A percentile compares a stretch with the other conserved stretches of the same genome.
Evolutionary conservation across 2,797 vertebrate species (phyloP).

Genomic region (Falco concolor): DNA sequence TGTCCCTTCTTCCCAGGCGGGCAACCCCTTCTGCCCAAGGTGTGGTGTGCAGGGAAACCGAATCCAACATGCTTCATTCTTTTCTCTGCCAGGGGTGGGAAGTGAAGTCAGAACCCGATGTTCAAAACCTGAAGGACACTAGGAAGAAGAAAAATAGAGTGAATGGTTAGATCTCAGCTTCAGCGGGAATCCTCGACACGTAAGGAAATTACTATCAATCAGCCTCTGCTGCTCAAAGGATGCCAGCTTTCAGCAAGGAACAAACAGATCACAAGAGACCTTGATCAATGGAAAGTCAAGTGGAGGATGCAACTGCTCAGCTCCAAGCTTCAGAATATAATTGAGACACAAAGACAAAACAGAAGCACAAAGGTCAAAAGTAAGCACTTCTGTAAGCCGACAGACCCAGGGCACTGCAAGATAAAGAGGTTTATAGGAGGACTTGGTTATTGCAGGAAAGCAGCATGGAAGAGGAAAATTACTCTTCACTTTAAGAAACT

Average conservation of each 20-base stretch:
- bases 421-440: neutral
- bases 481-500: neutral
- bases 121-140: conserved; percentile 70
- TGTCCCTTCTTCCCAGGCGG: conserved; percentile 21
- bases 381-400: neutral
- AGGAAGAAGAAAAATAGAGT: conserved; percentile 19
- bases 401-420: neutral
- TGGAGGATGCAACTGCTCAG: neutral
- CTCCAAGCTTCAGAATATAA: neutral
- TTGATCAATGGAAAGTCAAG: neutral
- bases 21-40: conserved; percentile 44
- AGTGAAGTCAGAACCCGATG: conserved; percentile 62
- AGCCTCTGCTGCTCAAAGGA: neutral
- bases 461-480: neutral
- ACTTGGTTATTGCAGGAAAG: neutral
- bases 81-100: conserved; percentile 57
- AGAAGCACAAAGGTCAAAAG: neutral
- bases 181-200: neutral
- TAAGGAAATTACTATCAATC: neutral
- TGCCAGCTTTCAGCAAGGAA: neutral
- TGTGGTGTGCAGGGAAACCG: conserved; percentile 22
- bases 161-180: conserved; percentile 12
- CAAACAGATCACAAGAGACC: neutral
- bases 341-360: neutral
- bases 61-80: conserved; percentile 50